These are phyloP conservation scores for Coenobita brevimanus DNA, from an alignment of 1,140 invertebrate species.

Conservation along the genomic window DNA sequence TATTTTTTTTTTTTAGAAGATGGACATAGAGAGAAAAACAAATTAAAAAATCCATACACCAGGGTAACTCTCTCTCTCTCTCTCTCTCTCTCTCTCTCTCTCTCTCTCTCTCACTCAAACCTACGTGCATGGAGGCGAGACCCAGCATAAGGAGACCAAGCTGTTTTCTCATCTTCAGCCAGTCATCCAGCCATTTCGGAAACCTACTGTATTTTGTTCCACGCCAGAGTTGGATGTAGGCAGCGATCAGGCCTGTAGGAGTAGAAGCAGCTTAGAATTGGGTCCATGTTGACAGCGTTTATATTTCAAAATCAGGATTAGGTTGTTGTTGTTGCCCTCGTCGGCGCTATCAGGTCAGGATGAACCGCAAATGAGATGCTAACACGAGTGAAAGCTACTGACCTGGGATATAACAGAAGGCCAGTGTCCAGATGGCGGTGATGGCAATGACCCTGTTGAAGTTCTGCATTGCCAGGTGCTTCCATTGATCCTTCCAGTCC, in stretches of 20 bases:
- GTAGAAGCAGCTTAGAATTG: too few relatives aligned
- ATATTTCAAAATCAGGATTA: too few relatives aligned
- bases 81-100: too few relatives aligned
- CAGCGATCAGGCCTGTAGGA: constrained; percentile 63
- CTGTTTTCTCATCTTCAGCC: constrained; percentile 71
- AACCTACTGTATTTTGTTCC: constrained; percentile 70
- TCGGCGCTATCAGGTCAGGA: not conserved
- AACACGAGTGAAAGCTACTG: not conserved
- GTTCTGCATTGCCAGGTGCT: constrained; percentile 63
- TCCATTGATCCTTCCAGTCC: constrained; percentile 65
- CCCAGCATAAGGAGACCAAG: constrained; percentile 70
- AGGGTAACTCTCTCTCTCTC: not conserved
- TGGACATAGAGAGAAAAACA: constrained; percentile 3
- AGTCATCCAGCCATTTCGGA: constrained; percentile 70
- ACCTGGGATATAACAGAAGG: constrained; percentile 70
- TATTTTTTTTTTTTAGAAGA: too few relatives aligned
- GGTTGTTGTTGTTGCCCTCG: not conserved
- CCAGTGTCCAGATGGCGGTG: constrained; percentile 62
- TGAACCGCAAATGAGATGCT: too few relatives aligned
- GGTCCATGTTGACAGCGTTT: too few relatives aligned
- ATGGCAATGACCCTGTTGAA: constrained; percentile 68
- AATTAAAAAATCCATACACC: not conserved
- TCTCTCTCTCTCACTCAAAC: not conserved
- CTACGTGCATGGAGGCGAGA: constrained; percentile 66
- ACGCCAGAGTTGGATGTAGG: constrained; percentile 68